Conservation (phyloP, 2,797 vertebrate genomes). For the Sebastolobus alascanus region DNA sequence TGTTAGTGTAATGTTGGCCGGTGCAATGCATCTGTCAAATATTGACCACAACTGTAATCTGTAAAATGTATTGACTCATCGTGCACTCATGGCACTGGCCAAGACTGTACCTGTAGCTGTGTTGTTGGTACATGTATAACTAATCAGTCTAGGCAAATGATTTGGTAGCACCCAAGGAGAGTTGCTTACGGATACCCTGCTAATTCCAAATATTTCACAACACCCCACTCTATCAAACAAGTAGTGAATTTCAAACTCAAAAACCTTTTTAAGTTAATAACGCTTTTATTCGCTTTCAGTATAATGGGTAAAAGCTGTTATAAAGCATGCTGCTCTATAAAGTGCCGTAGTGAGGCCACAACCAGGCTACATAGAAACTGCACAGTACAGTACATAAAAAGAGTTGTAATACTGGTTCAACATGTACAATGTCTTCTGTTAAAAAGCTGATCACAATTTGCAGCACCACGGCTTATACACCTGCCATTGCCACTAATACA, state of each 20-base stretch:
- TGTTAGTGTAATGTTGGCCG: not conserved
- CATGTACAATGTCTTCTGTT: slow-evolving; percentile 1
- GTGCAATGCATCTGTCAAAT: not conserved
- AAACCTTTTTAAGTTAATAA: not conserved
- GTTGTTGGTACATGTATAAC: slow-evolving; percentile 12
- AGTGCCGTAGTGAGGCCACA: slow-evolving; percentile 24
- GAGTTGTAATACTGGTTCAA: slow-evolving; percentile 66
- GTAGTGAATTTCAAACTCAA: slow-evolving; percentile 2
- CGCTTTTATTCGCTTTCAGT: slow-evolving; percentile 50
- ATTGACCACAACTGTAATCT: slow-evolving; percentile 33
- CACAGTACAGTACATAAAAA: slow-evolving; percentile 14
- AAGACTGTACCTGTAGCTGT: not conserved
- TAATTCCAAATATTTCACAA: slow-evolving; percentile 14
- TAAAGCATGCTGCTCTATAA: slow-evolving; percentile 34
- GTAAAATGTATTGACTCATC: not conserved
- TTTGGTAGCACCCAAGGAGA: not conserved
- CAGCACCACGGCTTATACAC: not conserved
- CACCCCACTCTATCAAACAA: not conserved
- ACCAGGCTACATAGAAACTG: slow-evolving; percentile 5
- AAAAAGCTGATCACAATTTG: not conserved
- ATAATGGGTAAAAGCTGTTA: not conserved
- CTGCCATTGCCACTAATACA: not conserved
- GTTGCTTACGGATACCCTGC: not conserved
- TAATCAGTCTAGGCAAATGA: slow-evolving; percentile 7
- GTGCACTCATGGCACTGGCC: not conserved